Percentiles rank a stretch among this genome's conserved stretches.
These are phyloP conservation scores for Microplitis manilae DNA, from an alignment of 2,888 invertebrate species.

Conservation along the genomic window DNA sequence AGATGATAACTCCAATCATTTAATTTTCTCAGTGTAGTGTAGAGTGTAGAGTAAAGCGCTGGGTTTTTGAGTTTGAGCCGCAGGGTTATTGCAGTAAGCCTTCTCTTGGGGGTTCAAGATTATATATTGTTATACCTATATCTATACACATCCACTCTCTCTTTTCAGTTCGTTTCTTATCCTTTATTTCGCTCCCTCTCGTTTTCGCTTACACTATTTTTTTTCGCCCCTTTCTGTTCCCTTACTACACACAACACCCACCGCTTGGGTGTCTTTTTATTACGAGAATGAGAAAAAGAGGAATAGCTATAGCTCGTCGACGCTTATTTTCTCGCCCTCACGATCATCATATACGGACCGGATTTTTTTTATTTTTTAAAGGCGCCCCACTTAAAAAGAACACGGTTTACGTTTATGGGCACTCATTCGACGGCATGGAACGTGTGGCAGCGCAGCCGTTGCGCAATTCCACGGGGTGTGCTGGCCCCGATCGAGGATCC, in stretches of 20 bases:
- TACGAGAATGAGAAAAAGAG: conserved; percentile 33
- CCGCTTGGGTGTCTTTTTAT: conserved; percentile 9
- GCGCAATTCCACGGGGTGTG: conserved; percentile 54
- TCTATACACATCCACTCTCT: conserved; percentile 51
- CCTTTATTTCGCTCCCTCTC: conserved; percentile 49
- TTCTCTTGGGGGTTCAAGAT: conserved; percentile 70
- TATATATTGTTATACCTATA: conserved; percentile 65
- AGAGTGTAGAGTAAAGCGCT: conserved; percentile 48
- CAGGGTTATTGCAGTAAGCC: conserved; percentile 71
- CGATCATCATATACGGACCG: conserved; percentile 65
- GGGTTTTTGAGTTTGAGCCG: conserved; percentile 67
- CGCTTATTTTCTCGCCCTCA: conserved; percentile 47
- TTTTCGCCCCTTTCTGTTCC: conserved; percentile 43
- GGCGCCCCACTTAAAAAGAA: conserved; percentile 70
- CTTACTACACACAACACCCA: conserved; percentile 23
- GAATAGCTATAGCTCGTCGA: conserved; percentile 48
- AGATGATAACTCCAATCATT: no score
- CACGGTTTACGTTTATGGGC: conserved; percentile 72
- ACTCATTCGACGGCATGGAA: conserved; percentile 67
- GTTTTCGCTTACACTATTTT: conserved; percentile 51
- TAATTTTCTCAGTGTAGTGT: no score
- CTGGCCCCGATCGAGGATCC: conserved; percentile 17
- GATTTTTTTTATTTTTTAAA: conserved; percentile 68
- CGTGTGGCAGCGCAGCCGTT: conserved; percentile 50
- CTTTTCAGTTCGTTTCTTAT: conserved; percentile 44